These are phyloP conservation scores for Muscina levida DNA, from an alignment of 2,888 invertebrate species.

Conservation along the genomic window DNA sequence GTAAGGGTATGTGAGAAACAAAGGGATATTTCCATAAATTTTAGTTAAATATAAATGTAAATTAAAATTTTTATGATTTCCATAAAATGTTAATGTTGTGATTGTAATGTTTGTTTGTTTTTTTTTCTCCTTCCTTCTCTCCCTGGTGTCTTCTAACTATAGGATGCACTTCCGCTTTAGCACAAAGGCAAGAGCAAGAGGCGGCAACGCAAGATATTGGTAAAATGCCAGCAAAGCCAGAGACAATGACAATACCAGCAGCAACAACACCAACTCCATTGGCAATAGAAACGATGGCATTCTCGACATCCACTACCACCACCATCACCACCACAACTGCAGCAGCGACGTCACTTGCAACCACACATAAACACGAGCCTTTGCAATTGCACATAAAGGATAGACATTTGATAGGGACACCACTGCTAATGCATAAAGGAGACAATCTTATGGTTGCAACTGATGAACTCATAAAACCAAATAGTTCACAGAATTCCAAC, in stretches of 20 bases:
- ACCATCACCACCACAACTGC: slow-evolving; percentile 33
- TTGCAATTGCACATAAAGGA: slow-evolving; percentile 76
- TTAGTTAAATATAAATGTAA: slow-evolving; percentile 59
- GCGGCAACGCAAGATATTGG: slow-evolving; percentile 41
- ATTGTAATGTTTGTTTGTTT: slow-evolving; percentile 30
- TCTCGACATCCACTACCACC: slow-evolving; percentile 27
- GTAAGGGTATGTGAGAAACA: neutral
- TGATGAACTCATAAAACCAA: slow-evolving; percentile 71
- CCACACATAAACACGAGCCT: slow-evolving; percentile 72
- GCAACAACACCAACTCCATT: neutral
- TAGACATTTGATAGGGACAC: slow-evolving; percentile 78
- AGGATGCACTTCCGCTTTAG: slow-evolving; percentile 49
- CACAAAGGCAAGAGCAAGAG: slow-evolving; percentile 46
- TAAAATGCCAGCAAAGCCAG: slow-evolving; percentile 47
- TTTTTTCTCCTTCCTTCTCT: slow-evolving; percentile 18
- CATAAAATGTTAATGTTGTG: slow-evolving; percentile 39
- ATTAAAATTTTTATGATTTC: slow-evolving; percentile 50
- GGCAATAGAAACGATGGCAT: slow-evolving; percentile 5
- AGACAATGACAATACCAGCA: slow-evolving; percentile 39
- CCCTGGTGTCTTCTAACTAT: slow-evolving; percentile 1
- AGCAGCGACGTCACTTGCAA: slow-evolving; percentile 36
- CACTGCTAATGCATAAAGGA: slow-evolving; percentile 78
- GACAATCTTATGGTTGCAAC: slow-evolving; percentile 76
- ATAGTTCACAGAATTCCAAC: slow-evolving; percentile 52
- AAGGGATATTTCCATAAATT: slow-evolving; percentile 56